phyloP scores from a whole-genome alignment of 2,797 vertebrate species.

The Emys orbicularis region DNA sequence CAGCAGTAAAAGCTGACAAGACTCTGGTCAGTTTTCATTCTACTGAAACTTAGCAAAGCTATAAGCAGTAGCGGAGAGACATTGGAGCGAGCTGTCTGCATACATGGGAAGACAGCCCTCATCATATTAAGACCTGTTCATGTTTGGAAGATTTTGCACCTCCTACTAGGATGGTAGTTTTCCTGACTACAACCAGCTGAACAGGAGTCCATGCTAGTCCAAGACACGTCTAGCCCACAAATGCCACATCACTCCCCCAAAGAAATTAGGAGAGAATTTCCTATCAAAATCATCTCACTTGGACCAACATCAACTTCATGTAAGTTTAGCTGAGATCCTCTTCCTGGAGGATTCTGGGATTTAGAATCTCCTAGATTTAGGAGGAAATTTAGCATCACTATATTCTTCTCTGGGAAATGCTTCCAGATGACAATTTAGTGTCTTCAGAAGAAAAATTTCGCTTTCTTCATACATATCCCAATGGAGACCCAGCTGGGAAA shows the following conservation, averaged over 20 bases:
- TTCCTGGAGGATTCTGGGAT: not conserved
- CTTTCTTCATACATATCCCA: not conserved
- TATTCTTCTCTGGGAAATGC: not conserved
- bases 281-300: not conserved
- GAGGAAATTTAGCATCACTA: not conserved
- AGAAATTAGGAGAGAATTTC: not conserved
- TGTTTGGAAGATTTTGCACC: not conserved
- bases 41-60: not conserved
- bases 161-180: rapidly evolving
- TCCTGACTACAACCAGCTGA: not conserved
- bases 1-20: not conserved
- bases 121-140: not conserved
- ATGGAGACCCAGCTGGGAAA: not conserved
- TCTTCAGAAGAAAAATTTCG: not conserved
- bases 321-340: not conserved
- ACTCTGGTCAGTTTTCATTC: not conserved
- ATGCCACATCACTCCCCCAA: too few species aligned
- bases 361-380: not conserved
- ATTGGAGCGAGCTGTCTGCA: not conserved
- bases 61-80: not conserved
- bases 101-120: not conserved
- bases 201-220: not conserved
- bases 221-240: not conserved
- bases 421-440: not conserved
- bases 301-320: not conserved